These are phyloP conservation scores for Sturnira hondurensis DNA, from an alignment of 2,113 vertebrate genomes.

Conservation along the genomic window DNA sequence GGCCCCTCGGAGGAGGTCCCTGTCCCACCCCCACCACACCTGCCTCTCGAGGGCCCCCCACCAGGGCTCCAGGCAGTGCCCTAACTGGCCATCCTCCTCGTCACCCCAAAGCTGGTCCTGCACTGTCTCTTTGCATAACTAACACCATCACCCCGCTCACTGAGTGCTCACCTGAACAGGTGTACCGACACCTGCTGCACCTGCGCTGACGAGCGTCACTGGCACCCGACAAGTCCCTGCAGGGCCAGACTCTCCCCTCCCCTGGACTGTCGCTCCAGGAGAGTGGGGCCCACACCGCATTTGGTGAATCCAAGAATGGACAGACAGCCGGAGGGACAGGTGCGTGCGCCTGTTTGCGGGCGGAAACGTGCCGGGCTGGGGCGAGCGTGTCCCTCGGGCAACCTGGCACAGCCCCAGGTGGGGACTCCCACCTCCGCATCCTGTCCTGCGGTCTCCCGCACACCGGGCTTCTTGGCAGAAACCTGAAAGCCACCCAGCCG, in stretches of 20 bases:
- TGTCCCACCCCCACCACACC: accelerated
- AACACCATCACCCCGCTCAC: accelerated
- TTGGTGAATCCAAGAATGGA: background rate
- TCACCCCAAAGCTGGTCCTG: background rate
- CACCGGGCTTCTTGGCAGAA: background rate
- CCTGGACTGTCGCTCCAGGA: accelerated
- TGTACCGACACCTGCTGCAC: accelerated
- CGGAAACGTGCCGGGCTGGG: background rate
- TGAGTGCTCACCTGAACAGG: background rate
- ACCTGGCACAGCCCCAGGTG: accelerated
- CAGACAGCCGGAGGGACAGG: accelerated
- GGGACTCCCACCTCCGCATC: background rate
- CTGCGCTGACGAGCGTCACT: background rate
- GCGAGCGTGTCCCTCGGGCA: accelerated
- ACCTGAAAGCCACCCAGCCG: background rate
- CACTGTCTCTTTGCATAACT: background rate
- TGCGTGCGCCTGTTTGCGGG: background rate
- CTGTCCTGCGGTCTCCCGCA: background rate
- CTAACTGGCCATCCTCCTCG: background rate
- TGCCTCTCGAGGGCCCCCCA: background rate
- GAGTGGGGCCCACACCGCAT: accelerated
- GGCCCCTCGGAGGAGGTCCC: background rate
- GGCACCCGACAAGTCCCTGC: accelerated
- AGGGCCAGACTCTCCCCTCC: background rate
- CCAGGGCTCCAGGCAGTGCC: background rate